Percentiles rank a stretch among this genome's conserved stretches.
These are phyloP conservation scores for Dynastes tityus DNA, from an alignment of 2,888 invertebrate species.

Conservation along the genomic window DNA sequence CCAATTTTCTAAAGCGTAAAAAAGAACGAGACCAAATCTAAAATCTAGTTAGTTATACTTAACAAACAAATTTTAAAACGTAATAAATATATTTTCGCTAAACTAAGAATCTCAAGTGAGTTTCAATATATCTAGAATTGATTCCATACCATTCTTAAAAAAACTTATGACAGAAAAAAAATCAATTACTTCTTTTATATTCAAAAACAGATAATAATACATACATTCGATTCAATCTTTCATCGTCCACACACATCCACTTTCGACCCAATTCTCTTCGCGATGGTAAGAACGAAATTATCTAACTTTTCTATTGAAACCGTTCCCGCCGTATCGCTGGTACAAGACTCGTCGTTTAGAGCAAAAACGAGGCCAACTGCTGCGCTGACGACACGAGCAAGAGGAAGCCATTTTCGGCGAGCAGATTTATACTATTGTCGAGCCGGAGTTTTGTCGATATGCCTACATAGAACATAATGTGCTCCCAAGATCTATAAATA, in stretches of 20 bases:
- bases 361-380: slow-evolving; percentile 14
- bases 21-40: too few species aligned
- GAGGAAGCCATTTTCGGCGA: slow-evolving; percentile 10
- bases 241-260: not conserved
- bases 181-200: too few species aligned
- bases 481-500: slow-evolving; percentile 10
- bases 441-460: not conserved
- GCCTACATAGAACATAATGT: not conserved
- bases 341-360: not conserved
- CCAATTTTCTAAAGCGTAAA: too few species aligned
- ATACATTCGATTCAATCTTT: too few species aligned
- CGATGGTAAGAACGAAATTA: not conserved
- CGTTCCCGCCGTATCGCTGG: not conserved
- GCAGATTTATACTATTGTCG: slow-evolving; percentile 13
- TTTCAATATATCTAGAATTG: too few species aligned
- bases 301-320: slow-evolving; percentile 17
- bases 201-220: too few species aligned
- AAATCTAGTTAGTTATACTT: too few species aligned
- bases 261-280: not conserved
- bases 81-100: too few species aligned
- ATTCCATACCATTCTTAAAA: too few species aligned
- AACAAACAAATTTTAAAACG: too few species aligned
- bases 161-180: too few species aligned
- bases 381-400: not conserved
- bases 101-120: too few species aligned